Base-by-base conservation (phyloP, 2,888 invertebrate genomes). In the Rotaria socialis region DNA sequence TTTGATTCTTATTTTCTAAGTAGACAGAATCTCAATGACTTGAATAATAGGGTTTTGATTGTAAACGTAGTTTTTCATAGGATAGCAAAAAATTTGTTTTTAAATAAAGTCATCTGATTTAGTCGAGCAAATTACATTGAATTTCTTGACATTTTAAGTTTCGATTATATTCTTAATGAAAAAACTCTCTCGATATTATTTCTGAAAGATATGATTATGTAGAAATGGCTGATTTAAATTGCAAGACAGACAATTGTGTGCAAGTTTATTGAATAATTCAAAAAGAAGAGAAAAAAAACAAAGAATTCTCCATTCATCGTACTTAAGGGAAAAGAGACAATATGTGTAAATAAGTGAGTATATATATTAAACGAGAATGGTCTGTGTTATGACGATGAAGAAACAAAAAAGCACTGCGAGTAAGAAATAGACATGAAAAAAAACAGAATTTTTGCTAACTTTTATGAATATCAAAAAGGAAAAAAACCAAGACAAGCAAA, bases 201-300 rank as follows among this genome's bases (percentile, higher is more conserved):
- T 35, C 35, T 35, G 1, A 35, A 35, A 35, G 35, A 35, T 35
- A 2, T 35, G 35, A 2, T 35, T 35, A 35, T 35, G 35, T 35
- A 35, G 2, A 35, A 52, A 52, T 1, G 14, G 16, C 4, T 52
- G 10, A 55, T 67, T 19, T 67, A 67, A 67, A 67, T 67, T 67
- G 67, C 67, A 67, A 67, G 67, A 35, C 67, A 67, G 67, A 67
- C 67, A 67, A 67, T 67, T 67, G 67, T 67, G 67, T 67, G 35
- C 35, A 67, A 67, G 67, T 67, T 67, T 67, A 67, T 67, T 67
- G 67, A 67, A 67, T 67, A 67, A 67, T 67, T 35, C 35, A 67
- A 67, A 67, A 35, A 35, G 27, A 35, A 67, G 16, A 67, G 67
- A 35, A 67, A 35, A 35, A 35, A 67, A 67, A 67, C 35, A 56